These are phyloP conservation scores for Lethenteron camtschaticum DNA, from an alignment of 2,113 vertebrate species.

Conservation along the genomic window DNA sequence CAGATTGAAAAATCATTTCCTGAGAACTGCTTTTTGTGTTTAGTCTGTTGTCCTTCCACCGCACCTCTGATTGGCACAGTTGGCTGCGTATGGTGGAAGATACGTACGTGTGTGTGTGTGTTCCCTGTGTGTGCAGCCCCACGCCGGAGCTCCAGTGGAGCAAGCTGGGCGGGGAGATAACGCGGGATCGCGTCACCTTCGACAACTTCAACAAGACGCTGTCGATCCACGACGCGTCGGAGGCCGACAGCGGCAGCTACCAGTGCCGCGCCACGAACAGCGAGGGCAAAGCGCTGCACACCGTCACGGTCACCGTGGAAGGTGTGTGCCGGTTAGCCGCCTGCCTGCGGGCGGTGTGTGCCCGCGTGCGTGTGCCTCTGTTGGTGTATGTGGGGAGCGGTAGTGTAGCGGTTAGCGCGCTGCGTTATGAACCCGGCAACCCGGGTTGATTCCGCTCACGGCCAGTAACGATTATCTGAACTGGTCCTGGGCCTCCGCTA, in stretches of 20 bases:
- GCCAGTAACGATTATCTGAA: no score
- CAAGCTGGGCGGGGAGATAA: constrained; percentile 30
- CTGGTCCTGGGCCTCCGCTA: no score
- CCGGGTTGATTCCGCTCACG: no score
- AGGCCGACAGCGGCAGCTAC: constrained; percentile 51
- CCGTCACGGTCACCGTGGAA: constrained; percentile 44
- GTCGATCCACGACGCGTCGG: constrained; percentile 32
- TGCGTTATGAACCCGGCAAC: no score
- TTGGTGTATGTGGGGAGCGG: background rate
- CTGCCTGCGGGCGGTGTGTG: background rate
- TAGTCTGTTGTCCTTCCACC: no score
- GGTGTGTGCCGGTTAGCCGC: constrained; percentile 21
- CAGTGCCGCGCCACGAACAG: constrained; percentile 44
- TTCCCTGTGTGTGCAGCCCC: constrained; percentile 25
- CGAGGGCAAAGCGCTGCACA: constrained; percentile 30
- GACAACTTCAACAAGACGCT: constrained; percentile 41
- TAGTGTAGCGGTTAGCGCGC: no score
- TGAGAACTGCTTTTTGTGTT: no score
- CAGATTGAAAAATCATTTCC: no score
- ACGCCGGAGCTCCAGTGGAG: constrained; percentile 46
- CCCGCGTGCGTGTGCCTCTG: background rate
- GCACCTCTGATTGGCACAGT: no score
- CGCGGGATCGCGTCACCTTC: constrained; percentile 20
- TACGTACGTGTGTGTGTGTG: background rate
- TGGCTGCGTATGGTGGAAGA: no score